Evolutionary conservation across 1,140 invertebrate species (phyloP).

Genomic region (Physella acuta): DNA sequence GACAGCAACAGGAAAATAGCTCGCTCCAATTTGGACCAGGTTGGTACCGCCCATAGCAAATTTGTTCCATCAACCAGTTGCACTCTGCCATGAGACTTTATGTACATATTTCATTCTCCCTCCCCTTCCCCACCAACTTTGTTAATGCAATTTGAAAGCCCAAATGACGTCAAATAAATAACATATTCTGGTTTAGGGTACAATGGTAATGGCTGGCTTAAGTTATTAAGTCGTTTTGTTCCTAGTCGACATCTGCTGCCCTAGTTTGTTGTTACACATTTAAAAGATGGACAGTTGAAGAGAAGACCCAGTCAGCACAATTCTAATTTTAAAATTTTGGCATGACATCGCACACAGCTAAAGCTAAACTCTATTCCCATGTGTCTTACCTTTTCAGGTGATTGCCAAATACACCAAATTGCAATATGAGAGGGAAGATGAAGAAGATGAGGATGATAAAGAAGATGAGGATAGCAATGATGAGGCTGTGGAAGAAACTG

Average conservation of each 20-base stretch:
- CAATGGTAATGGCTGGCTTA: neutral
- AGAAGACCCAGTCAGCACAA: too few species aligned
- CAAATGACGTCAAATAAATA: neutral
- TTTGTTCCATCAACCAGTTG: neutral
- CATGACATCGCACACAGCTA: neutral
- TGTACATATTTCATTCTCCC: neutral
- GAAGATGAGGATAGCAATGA: constrained; percentile 27
- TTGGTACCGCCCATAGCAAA: constrained; percentile 23
- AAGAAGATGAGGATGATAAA: constrained; percentile 29
- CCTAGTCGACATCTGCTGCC: too few species aligned
- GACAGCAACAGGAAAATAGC: constrained; percentile 43
- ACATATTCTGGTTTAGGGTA: neutral
- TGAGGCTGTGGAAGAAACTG: constrained; percentile 27
- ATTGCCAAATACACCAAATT: constrained; percentile 35
- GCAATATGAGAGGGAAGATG: constrained; percentile 26
- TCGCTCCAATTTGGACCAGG: constrained; percentile 46
- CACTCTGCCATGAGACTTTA: too few species aligned
- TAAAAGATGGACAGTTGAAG: too few species aligned
- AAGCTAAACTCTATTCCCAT: neutral
- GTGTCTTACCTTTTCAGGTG: constrained; percentile 28
- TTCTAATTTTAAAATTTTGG: neutral
- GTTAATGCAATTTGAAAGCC: neutral
- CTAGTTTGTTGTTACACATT: too few species aligned
- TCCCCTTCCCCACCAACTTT: neutral
- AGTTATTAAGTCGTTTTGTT: neutral